Base-by-base conservation (phyloP, 2,797 vertebrate species). In the Lates japonicus region DNA sequence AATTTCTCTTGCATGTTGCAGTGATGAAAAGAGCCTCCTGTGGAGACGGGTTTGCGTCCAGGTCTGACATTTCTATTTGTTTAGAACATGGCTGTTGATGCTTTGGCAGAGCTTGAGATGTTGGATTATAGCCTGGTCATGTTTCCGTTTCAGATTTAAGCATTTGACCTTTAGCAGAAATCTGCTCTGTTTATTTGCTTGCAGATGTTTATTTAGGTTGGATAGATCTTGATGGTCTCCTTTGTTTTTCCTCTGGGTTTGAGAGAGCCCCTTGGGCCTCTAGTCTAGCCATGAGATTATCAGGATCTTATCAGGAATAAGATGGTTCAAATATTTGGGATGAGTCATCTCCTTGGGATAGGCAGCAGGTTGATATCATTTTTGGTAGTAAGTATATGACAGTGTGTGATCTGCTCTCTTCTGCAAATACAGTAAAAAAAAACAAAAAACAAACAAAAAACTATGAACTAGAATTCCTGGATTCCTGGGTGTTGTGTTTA, bases 201-300 rank as follows among this genome's bases (percentile, higher is more conserved):
- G 2, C 78, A 84, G 86, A 84, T 92, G 78, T 93, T 92, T 90
- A 69, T 88, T 92, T 82, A 84, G 64, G 67, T 81, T 69, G 63
- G 72, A 71, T 52, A 19, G 52, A 80, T 87, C 74, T 76, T 39
- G 35, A 68, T 70, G 63, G 57, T 33, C 11, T 22, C 68, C 73
- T 83, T 63, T 82, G 51, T 87, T 82, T 84, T 70, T 70, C 63
- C 76, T 60, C 37, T 0, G 75, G 80, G 73, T 77, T 70, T 52
- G n/a, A 81, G 8, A 86, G 76, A 85, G 63, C 76, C 69, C 22
- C 35, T 31, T 48, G 49, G 78, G 71, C 61, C 63, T 83, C 57
- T 41, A 65, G 58, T 87, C 78, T 72, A 80, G 81, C 73, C 74
- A 67, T 41, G 71, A 85, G 83, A 87, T 85, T 76, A 85, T 85